A percentile compares a stretch with the other conserved stretches of the same genome.
Evolutionary conservation across 1,140 invertebrate species (phyloP).

Genomic region (Whitmania pigra): DNA sequence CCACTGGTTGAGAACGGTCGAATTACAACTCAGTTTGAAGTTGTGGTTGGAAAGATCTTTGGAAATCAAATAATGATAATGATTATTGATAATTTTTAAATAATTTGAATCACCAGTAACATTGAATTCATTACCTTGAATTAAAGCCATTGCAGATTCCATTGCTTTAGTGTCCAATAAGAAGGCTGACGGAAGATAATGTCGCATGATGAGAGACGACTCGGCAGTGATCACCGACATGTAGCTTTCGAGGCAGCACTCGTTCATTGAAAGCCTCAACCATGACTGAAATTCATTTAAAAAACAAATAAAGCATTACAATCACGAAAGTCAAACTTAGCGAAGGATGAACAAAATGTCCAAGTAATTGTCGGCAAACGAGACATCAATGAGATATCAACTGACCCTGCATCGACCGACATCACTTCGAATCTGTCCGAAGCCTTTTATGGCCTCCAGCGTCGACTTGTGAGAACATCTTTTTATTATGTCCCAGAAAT

Average conservation of each 20-base stretch:
- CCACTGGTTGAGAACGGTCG: slow-evolving; percentile 77
- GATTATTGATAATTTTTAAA: background rate
- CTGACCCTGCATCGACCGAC: background rate
- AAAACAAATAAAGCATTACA: background rate
- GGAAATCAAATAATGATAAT: background rate
- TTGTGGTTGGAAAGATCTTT: slow-evolving; percentile 43
- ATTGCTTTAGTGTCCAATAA: background rate
- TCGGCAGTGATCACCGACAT: background rate
- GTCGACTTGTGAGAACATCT: background rate
- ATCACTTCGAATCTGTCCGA: background rate
- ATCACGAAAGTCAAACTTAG: background rate
- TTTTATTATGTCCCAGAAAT: background rate
- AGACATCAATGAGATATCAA: background rate
- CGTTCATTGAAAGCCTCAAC: background rate
- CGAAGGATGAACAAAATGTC: background rate
- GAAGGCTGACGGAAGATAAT: background rate
- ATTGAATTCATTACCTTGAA: background rate
- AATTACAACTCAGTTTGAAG: slow-evolving; percentile 73
- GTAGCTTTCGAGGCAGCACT: background rate
- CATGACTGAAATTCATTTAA: background rate
- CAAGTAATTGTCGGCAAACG: background rate
- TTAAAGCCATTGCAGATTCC: background rate
- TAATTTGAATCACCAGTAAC: background rate
- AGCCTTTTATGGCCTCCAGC: background rate
- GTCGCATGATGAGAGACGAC: background rate